These are phyloP conservation scores for Rhagium mordax DNA, from an alignment of 2,888 invertebrate species.

Conservation along the genomic window DNA sequence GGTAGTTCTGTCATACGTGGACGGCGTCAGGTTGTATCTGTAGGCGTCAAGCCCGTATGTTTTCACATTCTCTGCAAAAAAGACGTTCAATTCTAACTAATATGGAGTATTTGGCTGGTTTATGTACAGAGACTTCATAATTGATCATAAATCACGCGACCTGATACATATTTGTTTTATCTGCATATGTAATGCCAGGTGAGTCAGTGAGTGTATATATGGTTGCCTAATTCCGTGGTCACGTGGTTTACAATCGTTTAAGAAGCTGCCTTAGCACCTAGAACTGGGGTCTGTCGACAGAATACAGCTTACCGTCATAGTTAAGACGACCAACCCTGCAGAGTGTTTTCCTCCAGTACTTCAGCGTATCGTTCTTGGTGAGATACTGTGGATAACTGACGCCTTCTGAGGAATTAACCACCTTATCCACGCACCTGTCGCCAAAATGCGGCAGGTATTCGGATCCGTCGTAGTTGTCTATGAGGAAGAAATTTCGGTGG, in stretches of 20 bases:
- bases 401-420: conserved; percentile 79
- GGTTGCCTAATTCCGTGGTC: too few relatives aligned
- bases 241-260: too few relatives aligned
- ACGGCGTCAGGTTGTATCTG: conserved; percentile 74
- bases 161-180: too few relatives aligned
- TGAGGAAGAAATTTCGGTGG: conserved; percentile 75
- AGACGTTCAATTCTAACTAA: too few relatives aligned
- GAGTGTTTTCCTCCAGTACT: conserved; percentile 80
- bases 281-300: too few relatives aligned
- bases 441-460: conserved; percentile 74
- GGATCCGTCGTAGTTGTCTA: conserved; percentile 74
- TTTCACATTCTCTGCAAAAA: conserved; percentile 60
- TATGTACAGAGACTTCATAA: too few relatives aligned
- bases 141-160: too few relatives aligned
- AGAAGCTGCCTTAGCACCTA: too few relatives aligned
- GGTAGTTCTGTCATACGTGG: conserved; percentile 73
- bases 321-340: conserved; percentile 76
- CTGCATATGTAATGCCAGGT: too few relatives aligned
- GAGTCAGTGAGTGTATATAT: too few relatives aligned
- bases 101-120: too few relatives aligned
- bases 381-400: conserved; percentile 75
- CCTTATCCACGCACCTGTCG: conserved; percentile 73
- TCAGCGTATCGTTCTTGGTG: conserved; percentile 73
- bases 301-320: conserved; percentile 73
- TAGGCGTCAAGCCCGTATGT: conserved; percentile 72